Percentiles rank a stretch among this genome's conserved stretches.
Evolutionary conservation across 1,140 invertebrate species (phyloP).

Genomic region (Saccostrea cuccullata): DNA sequence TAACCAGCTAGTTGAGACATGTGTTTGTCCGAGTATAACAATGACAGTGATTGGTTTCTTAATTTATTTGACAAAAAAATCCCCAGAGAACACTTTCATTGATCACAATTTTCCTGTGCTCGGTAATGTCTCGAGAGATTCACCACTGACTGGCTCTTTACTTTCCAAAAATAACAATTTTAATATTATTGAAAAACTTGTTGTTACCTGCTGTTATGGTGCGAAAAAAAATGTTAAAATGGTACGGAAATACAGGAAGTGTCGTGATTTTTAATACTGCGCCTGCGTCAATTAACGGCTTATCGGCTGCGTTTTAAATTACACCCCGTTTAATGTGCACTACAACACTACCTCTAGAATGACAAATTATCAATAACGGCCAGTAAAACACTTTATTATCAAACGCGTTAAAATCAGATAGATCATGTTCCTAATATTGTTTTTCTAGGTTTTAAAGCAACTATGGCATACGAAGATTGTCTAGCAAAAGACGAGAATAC

Average conservation of each 20-base stretch:
- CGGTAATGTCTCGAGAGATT: neutral
- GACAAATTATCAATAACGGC: no score
- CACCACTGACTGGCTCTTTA: neutral
- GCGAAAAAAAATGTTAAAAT: no score
- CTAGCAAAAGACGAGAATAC: slow-evolving; percentile 21
- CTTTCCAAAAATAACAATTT: no score
- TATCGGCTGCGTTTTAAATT: no score
- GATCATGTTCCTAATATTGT: neutral
- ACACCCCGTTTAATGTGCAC: no score
- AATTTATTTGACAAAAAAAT: neutral
- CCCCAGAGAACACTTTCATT: neutral
- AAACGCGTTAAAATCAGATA: neutral
- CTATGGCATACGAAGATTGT: slow-evolving; percentile 65
- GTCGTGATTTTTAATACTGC: no score
- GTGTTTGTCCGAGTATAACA: neutral
- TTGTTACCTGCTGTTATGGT: no score
- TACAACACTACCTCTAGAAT: no score
- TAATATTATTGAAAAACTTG: no score
- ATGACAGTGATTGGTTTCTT: neutral
- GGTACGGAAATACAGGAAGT: no score
- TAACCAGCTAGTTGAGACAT: neutral
- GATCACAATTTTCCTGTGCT: neutral
- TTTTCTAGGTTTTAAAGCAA: slow-evolving; percentile 65
- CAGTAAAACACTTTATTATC: neutral
- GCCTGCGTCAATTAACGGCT: no score